Evolutionary conservation across 2,888 invertebrate genomes (phyloP).

Genomic region (Conops quadrifasciatus): DNA sequence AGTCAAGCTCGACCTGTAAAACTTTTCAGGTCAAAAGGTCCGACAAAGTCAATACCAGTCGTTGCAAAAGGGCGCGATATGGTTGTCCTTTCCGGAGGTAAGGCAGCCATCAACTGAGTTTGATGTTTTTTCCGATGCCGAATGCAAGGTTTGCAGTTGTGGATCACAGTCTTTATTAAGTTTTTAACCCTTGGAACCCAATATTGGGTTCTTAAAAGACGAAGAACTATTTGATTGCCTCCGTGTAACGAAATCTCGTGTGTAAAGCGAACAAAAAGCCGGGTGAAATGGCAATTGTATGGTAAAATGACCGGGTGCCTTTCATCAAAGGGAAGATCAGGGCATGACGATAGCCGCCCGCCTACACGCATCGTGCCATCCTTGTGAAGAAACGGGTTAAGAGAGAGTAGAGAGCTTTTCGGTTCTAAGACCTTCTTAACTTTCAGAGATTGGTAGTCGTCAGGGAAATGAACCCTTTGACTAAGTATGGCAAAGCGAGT

Average conservation of each 20-base stretch:
- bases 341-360: background rate
- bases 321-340: background rate
- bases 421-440: background rate
- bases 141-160: conserved; percentile 1
- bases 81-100: conserved; percentile 9
- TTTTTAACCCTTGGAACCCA: background rate
- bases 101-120: conserved; percentile 3
- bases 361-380: background rate
- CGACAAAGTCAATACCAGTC: conserved; percentile 56
- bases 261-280: background rate
- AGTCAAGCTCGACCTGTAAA: conserved; percentile 25
- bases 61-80: conserved; percentile 5
- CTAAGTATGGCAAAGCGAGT: too few species aligned
- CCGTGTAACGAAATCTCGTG: background rate
- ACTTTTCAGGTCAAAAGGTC: conserved; percentile 66
- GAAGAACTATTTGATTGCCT: background rate
- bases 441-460: background rate
- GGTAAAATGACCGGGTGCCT: background rate
- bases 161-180: background rate
- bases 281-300: background rate
- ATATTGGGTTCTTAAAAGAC: background rate
- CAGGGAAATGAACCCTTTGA: background rate
- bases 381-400: background rate
- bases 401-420: background rate
- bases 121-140: background rate